Percentiles rank a stretch among this genome's conserved stretches.
Evolutionary conservation across 2,113 vertebrate genomes (phyloP).

Genomic region (Sebastes fasciatus): DNA sequence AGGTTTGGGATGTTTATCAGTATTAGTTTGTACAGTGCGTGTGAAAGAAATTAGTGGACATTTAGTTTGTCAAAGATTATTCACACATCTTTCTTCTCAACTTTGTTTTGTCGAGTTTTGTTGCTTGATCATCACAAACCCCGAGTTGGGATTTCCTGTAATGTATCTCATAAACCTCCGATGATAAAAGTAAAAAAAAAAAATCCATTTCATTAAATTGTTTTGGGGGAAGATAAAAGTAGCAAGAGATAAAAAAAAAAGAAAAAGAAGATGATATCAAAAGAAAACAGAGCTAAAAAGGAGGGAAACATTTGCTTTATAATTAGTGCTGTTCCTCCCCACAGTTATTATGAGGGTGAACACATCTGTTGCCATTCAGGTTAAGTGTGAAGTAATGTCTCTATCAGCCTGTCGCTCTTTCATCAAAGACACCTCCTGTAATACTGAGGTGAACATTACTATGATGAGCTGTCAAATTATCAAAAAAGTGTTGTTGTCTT

Average conservation of each 20-base stretch:
- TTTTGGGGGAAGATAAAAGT: not conserved
- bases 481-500: not conserved
- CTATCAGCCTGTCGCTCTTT: not conserved
- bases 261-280: not conserved
- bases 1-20: no score
- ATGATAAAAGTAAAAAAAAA: no score
- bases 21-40: no score
- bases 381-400: conserved; percentile 27
- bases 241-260: not conserved
- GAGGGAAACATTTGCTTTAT: not conserved
- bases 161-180: no score
- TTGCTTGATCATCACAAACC: no score
- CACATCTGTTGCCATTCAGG: conserved; percentile 6
- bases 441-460: not conserved
- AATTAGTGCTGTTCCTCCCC: not conserved
- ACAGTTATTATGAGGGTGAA: not conserved
- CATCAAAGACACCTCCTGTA: not conserved
- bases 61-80: no score
- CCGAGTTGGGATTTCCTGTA: no score
- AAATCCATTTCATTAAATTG: no score
- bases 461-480: conserved; percentile 3
- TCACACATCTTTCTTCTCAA: no score
- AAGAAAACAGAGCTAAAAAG: not conserved
- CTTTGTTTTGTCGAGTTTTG: no score
- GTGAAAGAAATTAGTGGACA: no score